These are phyloP conservation scores for Fulmarus glacialis DNA, from an alignment of 2,113 vertebrate genomes.

Conservation along the genomic window DNA sequence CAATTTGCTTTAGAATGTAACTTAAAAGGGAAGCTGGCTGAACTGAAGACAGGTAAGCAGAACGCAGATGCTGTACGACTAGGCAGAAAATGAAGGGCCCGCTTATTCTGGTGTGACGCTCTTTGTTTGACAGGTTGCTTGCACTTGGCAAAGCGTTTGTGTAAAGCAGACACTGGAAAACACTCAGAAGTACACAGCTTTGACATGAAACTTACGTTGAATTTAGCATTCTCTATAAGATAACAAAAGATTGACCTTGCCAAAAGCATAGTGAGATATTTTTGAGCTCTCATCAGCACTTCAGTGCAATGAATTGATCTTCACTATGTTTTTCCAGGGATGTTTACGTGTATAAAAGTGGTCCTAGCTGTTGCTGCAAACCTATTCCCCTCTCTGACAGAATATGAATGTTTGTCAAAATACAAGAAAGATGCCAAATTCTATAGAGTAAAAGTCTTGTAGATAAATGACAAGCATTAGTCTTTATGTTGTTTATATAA, in stretches of 20 bases:
- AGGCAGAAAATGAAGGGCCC: constrained; percentile 18
- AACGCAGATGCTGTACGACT: background rate
- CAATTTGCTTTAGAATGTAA: constrained; percentile 3
- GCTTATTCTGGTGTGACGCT: background rate
- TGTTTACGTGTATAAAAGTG: background rate
- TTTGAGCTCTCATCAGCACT: background rate
- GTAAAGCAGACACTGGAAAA: background rate
- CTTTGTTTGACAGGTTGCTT: constrained; percentile 23
- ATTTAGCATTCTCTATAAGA: background rate
- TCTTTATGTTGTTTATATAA: background rate
- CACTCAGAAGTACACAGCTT: background rate
- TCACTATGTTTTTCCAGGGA: background rate
- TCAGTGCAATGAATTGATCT: background rate
- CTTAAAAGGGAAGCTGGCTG: constrained; percentile 7
- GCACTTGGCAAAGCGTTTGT: background rate
- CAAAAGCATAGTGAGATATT: background rate
- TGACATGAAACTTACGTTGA: background rate
- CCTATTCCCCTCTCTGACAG: background rate
- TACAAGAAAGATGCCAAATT: background rate
- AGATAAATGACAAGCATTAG: background rate
- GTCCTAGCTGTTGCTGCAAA: background rate
- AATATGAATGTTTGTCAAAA: background rate
- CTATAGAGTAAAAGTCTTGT: background rate
- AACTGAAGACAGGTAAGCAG: background rate
- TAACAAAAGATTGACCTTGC: background rate